Percentiles rank a stretch among this genome's conserved stretches.
Conservation (phyloP, 92 coral and sea anemone genomes). For the Montipora capitata region DNA sequence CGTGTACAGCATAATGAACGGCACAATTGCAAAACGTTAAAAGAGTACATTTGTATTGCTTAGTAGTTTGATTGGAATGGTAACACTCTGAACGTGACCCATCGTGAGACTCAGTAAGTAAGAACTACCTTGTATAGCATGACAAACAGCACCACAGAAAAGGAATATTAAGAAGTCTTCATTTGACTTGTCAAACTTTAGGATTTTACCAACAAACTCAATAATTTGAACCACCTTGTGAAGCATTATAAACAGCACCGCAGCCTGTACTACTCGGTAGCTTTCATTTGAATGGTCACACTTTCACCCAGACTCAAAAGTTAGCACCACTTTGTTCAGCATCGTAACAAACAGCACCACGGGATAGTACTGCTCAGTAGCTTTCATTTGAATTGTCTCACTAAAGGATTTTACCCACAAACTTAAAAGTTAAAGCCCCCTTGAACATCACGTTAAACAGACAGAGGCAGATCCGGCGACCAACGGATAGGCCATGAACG, state of each 20-base stretch:
- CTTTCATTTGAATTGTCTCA: not conserved
- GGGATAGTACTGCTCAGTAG: too few relatives aligned
- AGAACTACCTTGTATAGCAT: too few relatives aligned
- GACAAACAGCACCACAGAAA: not conserved
- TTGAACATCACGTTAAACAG: not conserved
- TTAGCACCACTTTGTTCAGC: too few relatives aligned
- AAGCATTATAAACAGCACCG: not conserved
- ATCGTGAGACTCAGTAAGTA: too few relatives aligned
- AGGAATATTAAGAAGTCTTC: not conserved
- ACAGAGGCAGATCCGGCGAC: not conserved
- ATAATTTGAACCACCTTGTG: not conserved
- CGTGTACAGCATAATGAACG: not conserved
- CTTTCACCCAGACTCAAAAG: not conserved
- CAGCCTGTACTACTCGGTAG: slow-evolving; percentile 1
- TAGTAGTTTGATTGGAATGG: not conserved
- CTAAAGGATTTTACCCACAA: not conserved
- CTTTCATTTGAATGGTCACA: not conserved
- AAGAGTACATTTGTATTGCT: not conserved
- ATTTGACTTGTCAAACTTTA: not conserved
- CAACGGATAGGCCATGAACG: too few relatives aligned
- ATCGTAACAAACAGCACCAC: too few relatives aligned
- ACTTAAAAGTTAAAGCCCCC: not conserved
- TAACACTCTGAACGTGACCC: not conserved
- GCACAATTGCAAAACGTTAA: not conserved
- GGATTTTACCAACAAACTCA: not conserved